These are phyloP conservation scores for Tachypleus tridentatus DNA, from an alignment of 1,140 invertebrate genomes.

Conservation along the genomic window DNA sequence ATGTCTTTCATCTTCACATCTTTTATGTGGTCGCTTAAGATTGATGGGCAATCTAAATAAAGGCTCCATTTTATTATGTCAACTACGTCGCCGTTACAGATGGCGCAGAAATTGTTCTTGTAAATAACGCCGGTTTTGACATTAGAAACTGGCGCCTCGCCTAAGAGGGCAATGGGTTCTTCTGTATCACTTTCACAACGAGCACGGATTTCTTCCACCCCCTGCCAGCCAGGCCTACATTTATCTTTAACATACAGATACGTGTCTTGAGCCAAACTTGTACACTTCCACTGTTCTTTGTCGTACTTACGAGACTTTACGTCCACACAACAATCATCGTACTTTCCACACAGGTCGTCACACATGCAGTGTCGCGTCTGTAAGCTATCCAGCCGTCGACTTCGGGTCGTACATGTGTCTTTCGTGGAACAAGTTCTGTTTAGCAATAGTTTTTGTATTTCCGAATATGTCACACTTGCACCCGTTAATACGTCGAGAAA, in stretches of 20 bases:
- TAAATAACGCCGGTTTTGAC: slow-evolving; percentile 38
- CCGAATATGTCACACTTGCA: too few species aligned
- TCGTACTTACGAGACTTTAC: background rate
- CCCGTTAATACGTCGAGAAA: too few species aligned
- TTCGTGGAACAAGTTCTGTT: background rate
- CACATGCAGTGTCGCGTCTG: background rate
- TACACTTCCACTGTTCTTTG: background rate
- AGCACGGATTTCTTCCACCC: background rate
- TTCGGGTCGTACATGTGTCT: background rate
- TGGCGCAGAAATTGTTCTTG: slow-evolving; percentile 43
- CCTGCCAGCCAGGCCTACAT: background rate
- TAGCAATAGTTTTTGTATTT: too few species aligned
- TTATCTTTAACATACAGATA: background rate
- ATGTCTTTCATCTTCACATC: background rate
- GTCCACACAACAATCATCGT: slow-evolving; percentile 1
- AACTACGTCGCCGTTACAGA: slow-evolving; percentile 37
- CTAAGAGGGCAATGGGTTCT: slow-evolving; percentile 28
- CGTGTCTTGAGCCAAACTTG: background rate
- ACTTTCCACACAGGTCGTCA: background rate
- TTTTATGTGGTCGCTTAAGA: background rate
- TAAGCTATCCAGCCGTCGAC: background rate
- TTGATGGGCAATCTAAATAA: slow-evolving; percentile 8
- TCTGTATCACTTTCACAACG: background rate
- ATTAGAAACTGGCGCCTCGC: slow-evolving; percentile 36
- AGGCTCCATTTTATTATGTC: slow-evolving; percentile 14